A percentile compares a stretch with the other conserved stretches of the same genome.
Evolutionary conservation across 2,113 vertebrate species (phyloP).

Genomic region (Noctilio leporinus): DNA sequence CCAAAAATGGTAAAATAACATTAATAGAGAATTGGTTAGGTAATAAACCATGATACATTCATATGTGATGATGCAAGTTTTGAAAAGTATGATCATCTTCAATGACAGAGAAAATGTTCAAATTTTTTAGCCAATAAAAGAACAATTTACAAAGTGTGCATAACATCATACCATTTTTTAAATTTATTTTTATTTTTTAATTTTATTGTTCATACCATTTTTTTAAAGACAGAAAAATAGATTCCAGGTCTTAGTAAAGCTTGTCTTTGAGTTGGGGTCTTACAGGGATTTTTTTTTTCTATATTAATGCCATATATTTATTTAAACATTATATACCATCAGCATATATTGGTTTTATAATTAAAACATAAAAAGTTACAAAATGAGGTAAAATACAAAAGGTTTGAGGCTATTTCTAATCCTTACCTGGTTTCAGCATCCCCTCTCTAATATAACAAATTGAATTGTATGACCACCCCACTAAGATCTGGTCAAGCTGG

Average conservation of each 20-base stretch:
- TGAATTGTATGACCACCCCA: neutral
- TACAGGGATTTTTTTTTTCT: slow-evolving; percentile 16
- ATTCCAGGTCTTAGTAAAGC: neutral
- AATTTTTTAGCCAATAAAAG: neutral
- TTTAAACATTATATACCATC: neutral
- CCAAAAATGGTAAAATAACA: neutral
- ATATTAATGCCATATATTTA: neutral
- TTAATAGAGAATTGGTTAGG: neutral
- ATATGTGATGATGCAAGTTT: neutral
- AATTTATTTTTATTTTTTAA: no score
- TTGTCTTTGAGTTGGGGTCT: neutral
- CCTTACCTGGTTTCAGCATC: neutral
- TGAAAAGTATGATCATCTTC: neutral
- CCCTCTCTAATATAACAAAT: neutral
- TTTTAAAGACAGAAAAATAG: slow-evolving; percentile 1
- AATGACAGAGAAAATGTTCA: neutral
- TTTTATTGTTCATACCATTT: neutral
- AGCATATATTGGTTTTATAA: neutral
- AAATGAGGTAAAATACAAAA: neutral
- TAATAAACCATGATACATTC: neutral
- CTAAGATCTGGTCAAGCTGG: neutral
- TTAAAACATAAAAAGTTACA: slow-evolving; percentile 21
- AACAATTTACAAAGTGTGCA: neutral
- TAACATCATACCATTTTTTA: neutral
- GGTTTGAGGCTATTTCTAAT: neutral